These are phyloP conservation scores for Ophion slaviceki DNA, from an alignment of 2,888 invertebrate genomes.

Conservation along the genomic window DNA sequence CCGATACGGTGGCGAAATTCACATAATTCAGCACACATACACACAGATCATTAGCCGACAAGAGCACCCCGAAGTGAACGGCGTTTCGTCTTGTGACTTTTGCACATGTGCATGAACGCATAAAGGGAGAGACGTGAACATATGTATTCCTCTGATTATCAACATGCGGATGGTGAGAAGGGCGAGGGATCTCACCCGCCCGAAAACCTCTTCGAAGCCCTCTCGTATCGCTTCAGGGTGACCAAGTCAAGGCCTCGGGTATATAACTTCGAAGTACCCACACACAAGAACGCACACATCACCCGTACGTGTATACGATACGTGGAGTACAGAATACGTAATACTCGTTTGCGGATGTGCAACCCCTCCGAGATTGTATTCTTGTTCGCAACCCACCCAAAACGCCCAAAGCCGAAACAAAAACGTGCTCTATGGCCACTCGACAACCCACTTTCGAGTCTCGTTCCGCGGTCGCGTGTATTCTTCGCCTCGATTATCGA, in stretches of 20 bases:
- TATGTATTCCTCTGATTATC: background rate
- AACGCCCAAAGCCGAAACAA: conserved; percentile 51
- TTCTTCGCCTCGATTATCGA: conserved; percentile 60
- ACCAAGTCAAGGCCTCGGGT: conserved; percentile 75
- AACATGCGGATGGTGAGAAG: conserved; percentile 14
- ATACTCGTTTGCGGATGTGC: conserved; percentile 29
- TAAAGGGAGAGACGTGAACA: background rate
- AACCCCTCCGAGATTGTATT: conserved; percentile 57
- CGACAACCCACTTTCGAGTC: conserved; percentile 69
- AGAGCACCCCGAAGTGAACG: conserved; percentile 33
- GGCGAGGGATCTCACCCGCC: conserved; percentile 41
- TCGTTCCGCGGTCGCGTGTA: conserved; percentile 39
- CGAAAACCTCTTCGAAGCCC: conserved; percentile 53
- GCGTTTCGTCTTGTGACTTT: conserved; percentile 54
- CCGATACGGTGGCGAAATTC: background rate
- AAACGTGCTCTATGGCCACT: conserved; percentile 57
- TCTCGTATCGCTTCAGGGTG: conserved; percentile 73
- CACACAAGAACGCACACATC: background rate
- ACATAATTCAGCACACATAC: background rate
- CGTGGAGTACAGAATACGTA: conserved; percentile 16
- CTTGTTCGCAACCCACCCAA: conserved; percentile 33
- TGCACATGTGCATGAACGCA: conserved; percentile 42
- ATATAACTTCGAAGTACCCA: conserved; percentile 34
- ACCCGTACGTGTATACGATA: conserved; percentile 12
- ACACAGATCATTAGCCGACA: conserved; percentile 44